phyloP scores from a whole-genome alignment of 2,888 invertebrate genomes.

The Napeogenes sylphis region DNA sequence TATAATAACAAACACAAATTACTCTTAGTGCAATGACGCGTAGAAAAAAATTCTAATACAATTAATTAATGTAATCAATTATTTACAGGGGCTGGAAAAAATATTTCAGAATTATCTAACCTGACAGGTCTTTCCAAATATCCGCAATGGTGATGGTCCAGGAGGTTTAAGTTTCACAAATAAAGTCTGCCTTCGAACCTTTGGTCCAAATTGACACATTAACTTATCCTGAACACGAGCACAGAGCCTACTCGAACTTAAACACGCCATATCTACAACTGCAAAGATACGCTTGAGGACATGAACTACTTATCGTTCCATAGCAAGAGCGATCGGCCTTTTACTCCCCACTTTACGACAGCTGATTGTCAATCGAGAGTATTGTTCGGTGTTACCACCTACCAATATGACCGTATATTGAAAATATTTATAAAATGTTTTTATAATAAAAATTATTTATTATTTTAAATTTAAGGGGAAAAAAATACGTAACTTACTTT shows the following conservation, averaged over 20 bases:
- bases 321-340: slow-evolving; percentile 65
- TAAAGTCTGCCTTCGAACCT: slow-evolving; percentile 82
- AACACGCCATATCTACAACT: slow-evolving; percentile 89
- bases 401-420: neutral
- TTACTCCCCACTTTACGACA: slow-evolving; percentile 74
- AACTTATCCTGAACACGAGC: slow-evolving; percentile 87
- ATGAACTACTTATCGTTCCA: slow-evolving; percentile 71
- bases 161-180: slow-evolving; percentile 83
- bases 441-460: neutral
- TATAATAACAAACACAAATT: neutral
- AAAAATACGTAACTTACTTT: no score
- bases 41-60: neutral
- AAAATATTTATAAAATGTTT: neutral
- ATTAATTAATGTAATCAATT: slow-evolving; percentile 4
- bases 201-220: slow-evolving; percentile 87
- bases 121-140: slow-evolving; percentile 75
- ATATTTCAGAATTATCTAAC: slow-evolving; percentile 47
- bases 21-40: neutral
- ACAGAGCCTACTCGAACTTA: slow-evolving; percentile 89
- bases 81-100: slow-evolving; percentile 7
- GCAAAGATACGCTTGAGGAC: slow-evolving; percentile 80
- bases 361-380: slow-evolving; percentile 73
- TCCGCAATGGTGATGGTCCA: slow-evolving; percentile 77
- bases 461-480: neutral
- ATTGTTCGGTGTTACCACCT: slow-evolving; percentile 41